A percentile compares a stretch with the other conserved stretches of the same genome.
phyloP scores from a whole-genome alignment of 2,888 invertebrate species.

The Eudasyphora cyanicolor region DNA sequence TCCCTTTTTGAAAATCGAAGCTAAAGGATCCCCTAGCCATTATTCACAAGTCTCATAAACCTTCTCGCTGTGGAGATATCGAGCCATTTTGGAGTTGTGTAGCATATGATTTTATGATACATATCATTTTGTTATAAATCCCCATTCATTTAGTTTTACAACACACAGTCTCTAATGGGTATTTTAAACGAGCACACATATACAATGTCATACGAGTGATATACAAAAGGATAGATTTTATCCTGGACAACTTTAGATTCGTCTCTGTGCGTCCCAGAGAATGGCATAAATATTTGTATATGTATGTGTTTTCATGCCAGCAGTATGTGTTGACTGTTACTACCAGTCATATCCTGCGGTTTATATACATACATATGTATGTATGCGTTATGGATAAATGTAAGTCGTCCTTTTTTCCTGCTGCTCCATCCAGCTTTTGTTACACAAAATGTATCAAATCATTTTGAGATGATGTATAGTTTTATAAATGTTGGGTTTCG shows the following conservation, averaged over 20 bases:
- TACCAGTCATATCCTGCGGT: background rate
- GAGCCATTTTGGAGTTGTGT: background rate
- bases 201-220: background rate
- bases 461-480: slow-evolving; percentile 38
- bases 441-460: slow-evolving; percentile 26
- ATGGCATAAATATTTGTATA: too few species aligned
- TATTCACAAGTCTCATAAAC: background rate
- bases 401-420: background rate
- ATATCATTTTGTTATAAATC: slow-evolving; percentile 30
- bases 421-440: slow-evolving; percentile 7
- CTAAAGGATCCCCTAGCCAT: background rate
- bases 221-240: background rate
- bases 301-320: background rate
- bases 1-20: background rate
- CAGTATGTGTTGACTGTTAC: background rate
- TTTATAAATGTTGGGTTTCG: slow-evolving; percentile 27
- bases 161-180: slow-evolving; percentile 36
- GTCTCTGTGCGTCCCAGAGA: too few species aligned
- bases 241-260: background rate
- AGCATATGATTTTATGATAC: slow-evolving; percentile 34
- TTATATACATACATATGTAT: too few species aligned
- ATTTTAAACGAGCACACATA: slow-evolving; percentile 9
- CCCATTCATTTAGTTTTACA: slow-evolving; percentile 33
- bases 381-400: background rate
- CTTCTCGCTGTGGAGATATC: background rate